Evolutionary conservation across 1,140 invertebrate species (phyloP).

Genomic region (Onthophagus taurus): DNA sequence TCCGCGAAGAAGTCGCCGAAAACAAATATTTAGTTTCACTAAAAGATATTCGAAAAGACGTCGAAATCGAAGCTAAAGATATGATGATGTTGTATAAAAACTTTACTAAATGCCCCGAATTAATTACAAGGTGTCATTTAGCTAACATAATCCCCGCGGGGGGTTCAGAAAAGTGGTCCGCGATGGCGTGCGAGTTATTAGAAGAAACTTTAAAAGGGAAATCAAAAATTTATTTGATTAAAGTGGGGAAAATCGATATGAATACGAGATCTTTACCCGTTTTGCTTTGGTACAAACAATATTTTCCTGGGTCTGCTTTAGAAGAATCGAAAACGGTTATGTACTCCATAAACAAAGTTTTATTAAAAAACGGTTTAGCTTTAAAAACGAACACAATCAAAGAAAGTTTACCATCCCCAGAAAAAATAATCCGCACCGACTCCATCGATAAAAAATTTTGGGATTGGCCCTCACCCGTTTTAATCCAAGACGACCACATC

Average conservation of each 20-base stretch:
- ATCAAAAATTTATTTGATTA: constrained; percentile 14
- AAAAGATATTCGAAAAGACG: constrained; percentile 11
- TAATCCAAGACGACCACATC: constrained; percentile 38
- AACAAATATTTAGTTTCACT: constrained; percentile 15
- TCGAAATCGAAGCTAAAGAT: constrained; percentile 12
- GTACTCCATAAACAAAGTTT: constrained; percentile 11
- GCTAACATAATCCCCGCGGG: constrained; percentile 22
- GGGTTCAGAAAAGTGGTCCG: constrained; percentile 19
- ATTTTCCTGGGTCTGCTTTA: constrained; percentile 17
- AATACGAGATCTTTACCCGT: constrained; percentile 20
- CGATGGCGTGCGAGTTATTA: constrained; percentile 22
- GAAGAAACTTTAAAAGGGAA: constrained; percentile 13
- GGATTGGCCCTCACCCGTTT: constrained; percentile 35
- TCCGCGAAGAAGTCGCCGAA: constrained; percentile 12
- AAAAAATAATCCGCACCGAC: constrained; percentile 1
- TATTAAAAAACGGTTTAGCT: constrained; percentile 14
- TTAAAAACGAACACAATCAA: constrained; percentile 3
- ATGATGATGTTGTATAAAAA: constrained; percentile 14
- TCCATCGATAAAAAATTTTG: not conserved
- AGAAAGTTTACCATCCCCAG: not conserved
- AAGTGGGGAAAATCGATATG: constrained; percentile 13
- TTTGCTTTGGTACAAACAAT: constrained; percentile 19
- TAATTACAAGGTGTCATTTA: constrained; percentile 20
- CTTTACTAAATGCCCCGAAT: constrained; percentile 14
- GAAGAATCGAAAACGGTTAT: constrained; percentile 12